phyloP scores from a whole-genome alignment of 2,113 vertebrate genomes.

The Erythrolamprus reginae region DNA sequence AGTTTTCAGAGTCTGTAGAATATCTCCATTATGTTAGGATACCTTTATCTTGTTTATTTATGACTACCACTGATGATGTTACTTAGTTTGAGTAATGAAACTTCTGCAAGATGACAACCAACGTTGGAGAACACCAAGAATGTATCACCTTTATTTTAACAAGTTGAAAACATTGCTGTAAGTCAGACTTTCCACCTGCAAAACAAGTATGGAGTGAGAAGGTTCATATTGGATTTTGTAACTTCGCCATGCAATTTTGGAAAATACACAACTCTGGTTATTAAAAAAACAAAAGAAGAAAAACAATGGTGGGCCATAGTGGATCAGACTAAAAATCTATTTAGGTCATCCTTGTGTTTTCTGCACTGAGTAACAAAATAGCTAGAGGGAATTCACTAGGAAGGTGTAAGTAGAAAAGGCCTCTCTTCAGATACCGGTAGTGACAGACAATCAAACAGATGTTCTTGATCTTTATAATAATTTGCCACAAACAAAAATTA shows the following conservation, averaged over 20 bases:
- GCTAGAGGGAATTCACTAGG: too few relatives aligned
- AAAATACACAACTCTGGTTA: neutral
- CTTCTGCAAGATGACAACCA: neutral
- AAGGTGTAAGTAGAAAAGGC: neutral
- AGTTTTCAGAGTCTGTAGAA: neutral
- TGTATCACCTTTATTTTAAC: neutral
- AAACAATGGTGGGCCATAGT: neutral
- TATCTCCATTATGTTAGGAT: neutral
- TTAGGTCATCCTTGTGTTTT: neutral
- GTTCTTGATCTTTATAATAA: neutral
- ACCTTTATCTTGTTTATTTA: neutral
- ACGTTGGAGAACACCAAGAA: neutral
- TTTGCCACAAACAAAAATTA: neutral
- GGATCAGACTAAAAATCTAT: neutral
- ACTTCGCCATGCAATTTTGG: neutral
- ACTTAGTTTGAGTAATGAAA: neutral
- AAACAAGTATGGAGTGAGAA: neutral
- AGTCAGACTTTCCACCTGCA: neutral
- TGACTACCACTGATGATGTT: neutral
- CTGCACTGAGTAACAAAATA: neutral
- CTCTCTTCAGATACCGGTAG: neutral
- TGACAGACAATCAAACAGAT: neutral
- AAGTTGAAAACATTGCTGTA: neutral
- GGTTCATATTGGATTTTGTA: neutral
- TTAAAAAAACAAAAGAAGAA: neutral